phyloP scores from a whole-genome alignment of 2,113 vertebrate species.

The Saguinus imperator region DNA sequence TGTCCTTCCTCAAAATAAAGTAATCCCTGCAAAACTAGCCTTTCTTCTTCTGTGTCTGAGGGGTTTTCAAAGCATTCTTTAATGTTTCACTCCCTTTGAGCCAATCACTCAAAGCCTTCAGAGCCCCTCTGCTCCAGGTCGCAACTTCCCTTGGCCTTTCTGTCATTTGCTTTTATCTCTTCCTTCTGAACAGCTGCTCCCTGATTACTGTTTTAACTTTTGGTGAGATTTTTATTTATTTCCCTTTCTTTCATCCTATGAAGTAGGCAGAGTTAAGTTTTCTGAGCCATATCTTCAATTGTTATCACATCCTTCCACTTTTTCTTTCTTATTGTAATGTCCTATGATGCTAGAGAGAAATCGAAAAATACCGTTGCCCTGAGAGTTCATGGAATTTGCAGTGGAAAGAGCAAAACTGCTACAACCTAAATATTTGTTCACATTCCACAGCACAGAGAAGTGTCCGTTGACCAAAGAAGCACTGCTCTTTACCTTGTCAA shows the following conservation, averaged over 20 bases:
- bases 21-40: slow-evolving; percentile 29
- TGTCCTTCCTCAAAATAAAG: slow-evolving; percentile 37
- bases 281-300: background rate
- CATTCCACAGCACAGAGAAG: background rate
- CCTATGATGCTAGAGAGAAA: background rate
- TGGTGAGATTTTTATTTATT: slow-evolving; percentile 28
- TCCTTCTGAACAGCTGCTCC: slow-evolving; percentile 49
- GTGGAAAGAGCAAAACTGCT: background rate
- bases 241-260: slow-evolving; percentile 40
- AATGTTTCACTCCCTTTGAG: slow-evolving; percentile 48
- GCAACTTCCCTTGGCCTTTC: slow-evolving; percentile 13
- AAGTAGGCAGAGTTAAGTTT: slow-evolving; percentile 11
- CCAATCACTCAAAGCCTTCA: background rate
- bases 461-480: background rate
- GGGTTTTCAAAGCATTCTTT: slow-evolving; percentile 59
- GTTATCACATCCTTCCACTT: background rate
- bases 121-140: background rate
- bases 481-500: background rate
- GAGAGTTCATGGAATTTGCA: background rate
- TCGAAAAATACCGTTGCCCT: background rate
- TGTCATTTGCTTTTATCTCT: slow-evolving; percentile 48
- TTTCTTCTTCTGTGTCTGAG: slow-evolving; percentile 13
- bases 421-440: background rate
- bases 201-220: slow-evolving; percentile 42
- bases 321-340: background rate